These are phyloP conservation scores for Lacanobia wlatinum DNA, from an alignment of 2,888 invertebrate species.

Conservation along the genomic window DNA sequence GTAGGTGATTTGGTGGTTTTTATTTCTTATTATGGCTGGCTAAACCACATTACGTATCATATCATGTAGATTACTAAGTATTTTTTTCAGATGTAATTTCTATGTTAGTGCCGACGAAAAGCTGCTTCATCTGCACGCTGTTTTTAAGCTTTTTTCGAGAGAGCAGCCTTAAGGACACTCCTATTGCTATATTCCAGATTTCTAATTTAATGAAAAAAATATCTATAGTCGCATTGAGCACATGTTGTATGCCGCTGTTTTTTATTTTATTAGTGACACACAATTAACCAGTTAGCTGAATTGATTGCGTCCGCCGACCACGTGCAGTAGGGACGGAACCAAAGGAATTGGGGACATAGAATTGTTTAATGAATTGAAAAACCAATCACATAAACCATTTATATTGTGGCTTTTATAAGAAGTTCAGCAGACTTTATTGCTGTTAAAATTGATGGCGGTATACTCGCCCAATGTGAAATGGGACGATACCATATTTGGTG, in stretches of 20 bases:
- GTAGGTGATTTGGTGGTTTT: too few relatives aligned
- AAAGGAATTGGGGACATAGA: conserved; percentile 31
- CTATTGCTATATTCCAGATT: neutral
- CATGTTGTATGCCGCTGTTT: conserved; percentile 70
- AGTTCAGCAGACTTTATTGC: neutral
- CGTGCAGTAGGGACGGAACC: conserved; percentile 40
- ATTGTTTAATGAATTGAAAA: conserved; percentile 37
- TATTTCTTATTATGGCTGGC: too few relatives aligned
- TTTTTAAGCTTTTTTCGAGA: too few relatives aligned
- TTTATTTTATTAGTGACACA: conserved; percentile 77
- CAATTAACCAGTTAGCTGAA: conserved; percentile 88
- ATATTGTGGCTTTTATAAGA: conserved; percentile 14
- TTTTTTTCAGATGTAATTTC: too few relatives aligned
- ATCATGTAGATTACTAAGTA: too few relatives aligned
- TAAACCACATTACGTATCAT: too few relatives aligned
- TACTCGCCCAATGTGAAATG: neutral
- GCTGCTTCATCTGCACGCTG: too few relatives aligned
- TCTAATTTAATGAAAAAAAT: neutral
- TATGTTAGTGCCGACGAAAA: too few relatives aligned
- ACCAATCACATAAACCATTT: conserved; percentile 26
- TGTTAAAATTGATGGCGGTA: conserved; percentile 4
- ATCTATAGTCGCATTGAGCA: neutral
- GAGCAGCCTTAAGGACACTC: too few relatives aligned
- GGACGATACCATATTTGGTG: neutral
- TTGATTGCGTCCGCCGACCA: conserved; percentile 84